A percentile compares a stretch with the other conserved stretches of the same genome.
Evolutionary conservation across 1,140 invertebrate species (phyloP).

Genomic region (Mamestra configurata): DNA sequence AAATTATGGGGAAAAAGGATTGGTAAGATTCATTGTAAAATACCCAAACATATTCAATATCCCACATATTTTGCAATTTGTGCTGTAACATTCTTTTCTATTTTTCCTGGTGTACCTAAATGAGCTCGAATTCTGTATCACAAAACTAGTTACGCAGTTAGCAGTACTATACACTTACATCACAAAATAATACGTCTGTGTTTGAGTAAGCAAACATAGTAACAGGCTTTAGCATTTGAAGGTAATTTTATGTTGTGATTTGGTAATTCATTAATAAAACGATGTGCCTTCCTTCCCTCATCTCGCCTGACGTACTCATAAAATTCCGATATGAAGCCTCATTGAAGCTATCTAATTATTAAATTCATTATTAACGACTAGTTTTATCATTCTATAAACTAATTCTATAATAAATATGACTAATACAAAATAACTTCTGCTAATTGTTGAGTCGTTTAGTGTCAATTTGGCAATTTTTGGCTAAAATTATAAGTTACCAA

Average conservation of each 20-base stretch:
- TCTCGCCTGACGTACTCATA: neutral
- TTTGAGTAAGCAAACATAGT: neutral
- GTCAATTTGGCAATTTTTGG: slow-evolving; percentile 84
- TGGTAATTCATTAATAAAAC: neutral
- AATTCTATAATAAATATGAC: slow-evolving; percentile 64
- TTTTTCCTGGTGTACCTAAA: slow-evolving; percentile 1
- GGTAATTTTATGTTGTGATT: slow-evolving; percentile 8
- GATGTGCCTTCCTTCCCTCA: neutral
- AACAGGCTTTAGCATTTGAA: neutral
- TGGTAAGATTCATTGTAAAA: neutral
- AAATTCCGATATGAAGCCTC: slow-evolving; percentile 60
- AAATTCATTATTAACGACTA: slow-evolving; percentile 63
- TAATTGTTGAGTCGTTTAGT: slow-evolving; percentile 60
- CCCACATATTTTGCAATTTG: slow-evolving; percentile 20
- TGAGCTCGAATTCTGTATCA: slow-evolving; percentile 23
- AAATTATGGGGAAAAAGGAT: neutral
- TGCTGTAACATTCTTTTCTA: slow-evolving; percentile 25
- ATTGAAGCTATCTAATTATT: slow-evolving; percentile 56
- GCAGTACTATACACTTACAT: neutral
- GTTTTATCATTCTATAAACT: slow-evolving; percentile 58
- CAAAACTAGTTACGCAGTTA: too few relatives aligned
- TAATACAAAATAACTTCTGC: slow-evolving; percentile 62
- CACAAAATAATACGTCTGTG: neutral
- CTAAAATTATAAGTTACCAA: slow-evolving; percentile 77
- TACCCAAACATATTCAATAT: neutral